Base-by-base conservation (phyloP, 2,888 invertebrate species). In the Deroplatys truncata region DNA sequence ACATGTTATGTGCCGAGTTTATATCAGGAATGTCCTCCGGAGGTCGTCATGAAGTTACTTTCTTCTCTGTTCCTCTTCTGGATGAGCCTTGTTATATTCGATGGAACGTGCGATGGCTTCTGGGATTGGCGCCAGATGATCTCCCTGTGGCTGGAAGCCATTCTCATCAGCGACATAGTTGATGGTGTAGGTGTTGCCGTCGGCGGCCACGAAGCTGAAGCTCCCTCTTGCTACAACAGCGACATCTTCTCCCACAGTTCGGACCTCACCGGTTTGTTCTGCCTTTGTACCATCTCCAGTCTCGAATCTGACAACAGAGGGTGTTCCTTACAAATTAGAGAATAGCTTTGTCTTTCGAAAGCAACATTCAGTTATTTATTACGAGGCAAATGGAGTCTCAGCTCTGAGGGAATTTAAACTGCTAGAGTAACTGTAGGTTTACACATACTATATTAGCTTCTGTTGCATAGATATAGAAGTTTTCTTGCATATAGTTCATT, bases 201-300 rank as follows among this genome's bases (percentile, higher is more conserved):
- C 91, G 84, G 89, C 88, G 31, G 86, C 90, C 25, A 90, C 89
- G 89, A 90, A 90, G 2, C 90, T 90, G 90, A 83, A 91, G 16
- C 88, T 86, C 8, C 91, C 90, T 85, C 89, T 43, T 8, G 88
- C 85, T 2, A 72, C 82, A 28, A 84, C 90, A 0, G 95, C 95
- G 92, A 95, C 95, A 2, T 95, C 95, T 49, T 94, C 93, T 82
- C 94, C 95, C 86, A 94, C 93, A 92, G 94, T 94, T 91, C 94
- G 95, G 35, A 95, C 94, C 16, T 93, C 92, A 29, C 96, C 96
- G 91, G 95, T 94, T 91, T 95, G 95, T 91, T 95, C 94, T 35
- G 95, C 95, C 13, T 94, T 93, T 91, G 96, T 96, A 20, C 96
- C 96, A 92, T 96, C 96, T 92, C 95, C 95, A 85, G 95, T 95